Percentiles rank a stretch among this genome's conserved stretches.
phyloP scores from a whole-genome alignment of 2,888 invertebrate genomes.

The Bursaphelenchus okinawaensis region DNA sequence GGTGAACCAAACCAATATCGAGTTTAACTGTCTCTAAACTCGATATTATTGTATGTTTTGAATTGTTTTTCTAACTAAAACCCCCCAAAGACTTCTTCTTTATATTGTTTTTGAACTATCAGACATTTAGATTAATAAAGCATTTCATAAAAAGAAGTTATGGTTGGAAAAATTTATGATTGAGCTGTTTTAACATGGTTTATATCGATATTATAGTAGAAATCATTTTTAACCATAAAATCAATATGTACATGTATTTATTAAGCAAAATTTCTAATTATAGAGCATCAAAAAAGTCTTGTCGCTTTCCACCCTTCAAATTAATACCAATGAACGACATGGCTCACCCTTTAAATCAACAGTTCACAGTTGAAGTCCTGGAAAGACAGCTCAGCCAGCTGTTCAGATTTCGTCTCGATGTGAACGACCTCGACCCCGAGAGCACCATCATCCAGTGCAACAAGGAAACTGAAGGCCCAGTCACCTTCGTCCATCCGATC shows the following conservation, averaged over 20 bases:
- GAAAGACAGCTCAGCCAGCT: constrained; percentile 58
- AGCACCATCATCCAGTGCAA: constrained; percentile 56
- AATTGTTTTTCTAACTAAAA: not conserved
- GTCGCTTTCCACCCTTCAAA: too few relatives aligned
- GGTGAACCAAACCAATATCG: not conserved
- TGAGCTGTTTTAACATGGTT: too few relatives aligned
- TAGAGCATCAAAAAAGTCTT: too few relatives aligned
- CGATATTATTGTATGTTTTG: not conserved
- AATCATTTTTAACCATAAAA: too few relatives aligned
- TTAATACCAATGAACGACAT: too few relatives aligned
- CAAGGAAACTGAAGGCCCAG: constrained; percentile 49
- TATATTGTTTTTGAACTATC: not conserved
- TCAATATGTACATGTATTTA: too few relatives aligned
- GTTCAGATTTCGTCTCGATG: constrained; percentile 57
- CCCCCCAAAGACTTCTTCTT: not conserved
- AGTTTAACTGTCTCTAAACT: not conserved
- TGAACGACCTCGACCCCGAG: constrained; percentile 62
- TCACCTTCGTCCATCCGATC: constrained; percentile 72
- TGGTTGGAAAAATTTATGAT: too few relatives aligned
- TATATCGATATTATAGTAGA: too few relatives aligned
- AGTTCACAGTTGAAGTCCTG: constrained; percentile 49
- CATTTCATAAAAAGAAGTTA: not conserved
- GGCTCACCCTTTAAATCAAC: too few relatives aligned
- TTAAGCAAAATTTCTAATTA: too few relatives aligned
- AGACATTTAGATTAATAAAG: not conserved